Evolutionary conservation across 2,113 vertebrate genomes (phyloP).

Genomic region (Prunella himalayana): DNA sequence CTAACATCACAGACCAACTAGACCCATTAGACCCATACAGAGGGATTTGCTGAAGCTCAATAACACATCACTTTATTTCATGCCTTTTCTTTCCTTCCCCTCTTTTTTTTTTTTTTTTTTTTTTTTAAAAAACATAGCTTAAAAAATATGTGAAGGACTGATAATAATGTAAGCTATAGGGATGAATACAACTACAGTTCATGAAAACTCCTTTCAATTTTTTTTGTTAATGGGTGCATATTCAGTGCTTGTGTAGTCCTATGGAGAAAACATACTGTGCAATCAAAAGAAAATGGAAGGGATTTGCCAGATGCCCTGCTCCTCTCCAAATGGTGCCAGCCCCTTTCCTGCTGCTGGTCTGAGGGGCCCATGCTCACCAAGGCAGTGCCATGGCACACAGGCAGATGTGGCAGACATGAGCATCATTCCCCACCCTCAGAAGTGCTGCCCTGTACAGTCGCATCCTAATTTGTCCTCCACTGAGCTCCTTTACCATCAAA

Average conservation of each 20-base stretch:
- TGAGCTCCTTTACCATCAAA: neutral
- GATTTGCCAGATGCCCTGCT: neutral
- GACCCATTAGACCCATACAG: neutral
- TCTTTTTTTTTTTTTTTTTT: neutral
- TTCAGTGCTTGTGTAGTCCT: neutral
- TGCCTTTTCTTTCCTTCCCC: neutral
- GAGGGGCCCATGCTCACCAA: accelerated
- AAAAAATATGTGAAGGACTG: neutral
- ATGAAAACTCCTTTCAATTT: neutral
- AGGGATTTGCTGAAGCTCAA: neutral
- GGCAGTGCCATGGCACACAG: neutral
- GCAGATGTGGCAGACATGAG: accelerated
- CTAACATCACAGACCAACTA: neutral
- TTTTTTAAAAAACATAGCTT: neutral
- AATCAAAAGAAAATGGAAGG: neutral
- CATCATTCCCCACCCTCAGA: neutral
- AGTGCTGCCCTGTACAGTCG: neutral
- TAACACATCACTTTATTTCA: neutral
- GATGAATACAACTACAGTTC: neutral
- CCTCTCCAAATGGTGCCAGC: neutral
- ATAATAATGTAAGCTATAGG: neutral
- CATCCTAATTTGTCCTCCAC: neutral
- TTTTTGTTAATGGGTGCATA: neutral
- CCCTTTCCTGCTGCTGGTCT: neutral
- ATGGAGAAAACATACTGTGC: neutral